Evolutionary conservation across 2,797 vertebrate genomes (phyloP), one percentile per base, ranked within the genome.

Genomic region (Tympanoctomys barrerae): DNA sequence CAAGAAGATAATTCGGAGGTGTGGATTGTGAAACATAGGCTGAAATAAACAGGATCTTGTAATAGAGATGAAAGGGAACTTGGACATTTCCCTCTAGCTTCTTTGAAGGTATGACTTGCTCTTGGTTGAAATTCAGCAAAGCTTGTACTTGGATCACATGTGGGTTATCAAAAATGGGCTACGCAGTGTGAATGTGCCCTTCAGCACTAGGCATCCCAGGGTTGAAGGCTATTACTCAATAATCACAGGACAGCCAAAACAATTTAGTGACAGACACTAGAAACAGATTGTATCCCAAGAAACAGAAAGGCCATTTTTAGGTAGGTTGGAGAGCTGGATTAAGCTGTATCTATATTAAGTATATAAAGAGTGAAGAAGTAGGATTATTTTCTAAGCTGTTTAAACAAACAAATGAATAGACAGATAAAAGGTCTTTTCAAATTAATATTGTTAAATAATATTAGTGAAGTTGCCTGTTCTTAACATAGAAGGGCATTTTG

Each of bases 31-130:
- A 46, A 94, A 87, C 22, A 77, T 2, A 46, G 33, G 3, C 16
- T 87, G 33, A 92, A 97, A 88, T 88, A 89, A 97, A 16, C 0
- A 2, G 39, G 73, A 71, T 88, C 96, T 86, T 83, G 33, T 14
- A 94, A 79, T 46, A 78, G 2, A 87, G 9, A 73, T 4, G 89
- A 57, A 94, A 95, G 85, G 33, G 46, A 97, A 95, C 93, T 98
- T 97, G 98, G 88, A 93, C 87, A 93, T 36, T 42, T 93, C 89
- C 0, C 46, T 54, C 71, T 84, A 42, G 92, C 71, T 95, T 95
- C 57, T 94, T 80, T 77, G 93, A 42, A 94, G 94, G 91, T 33
- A 5, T 95, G 90, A 96, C 68, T 64, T 22, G 70, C 54, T 82
- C 33, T 49, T 87, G 83, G 59, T 87, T 82, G 92, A 83, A 28